Evolutionary conservation across 2,888 invertebrate species (phyloP), one percentile per base, ranked within the genome.

Genomic region (Leucoptera coffeella): DNA sequence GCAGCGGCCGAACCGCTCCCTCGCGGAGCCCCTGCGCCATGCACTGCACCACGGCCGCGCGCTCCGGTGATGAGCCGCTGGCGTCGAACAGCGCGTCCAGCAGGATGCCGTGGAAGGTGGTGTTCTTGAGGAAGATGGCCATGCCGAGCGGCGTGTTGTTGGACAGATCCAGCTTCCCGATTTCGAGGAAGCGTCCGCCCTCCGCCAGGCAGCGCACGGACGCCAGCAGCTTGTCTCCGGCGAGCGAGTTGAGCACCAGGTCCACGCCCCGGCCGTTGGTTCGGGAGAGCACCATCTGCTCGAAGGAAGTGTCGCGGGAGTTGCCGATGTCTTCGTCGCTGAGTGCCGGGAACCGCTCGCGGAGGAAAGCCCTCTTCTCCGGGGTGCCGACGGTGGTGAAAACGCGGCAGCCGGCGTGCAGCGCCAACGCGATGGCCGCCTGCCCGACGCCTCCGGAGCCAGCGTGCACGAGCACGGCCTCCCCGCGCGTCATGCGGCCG

Each of bases 381-480:
- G 78, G 60, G 30, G 88, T 87, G 32, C 90, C 91, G 26, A 94
- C 94, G 0, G 96, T 97, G 9, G 96, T 91, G 67, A 77, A 93
- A 4, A 94, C 94, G 28, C 77, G 80, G 62, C 94, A 86, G 26
- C 92, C 92, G 57, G 85, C 79, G 51, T 84, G 82, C 27, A 97
- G 75, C 27, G 95, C 94, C 43, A 99, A 87, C 12, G 91, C 77
- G 43, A 99, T 94, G 34, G 96, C 94, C 2, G 97, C 96, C 72
- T 95, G 94, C 5, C 97, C 97, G 17, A 96, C 95, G 43, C 95
- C 95, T 30, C 96, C 96, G 35, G 89, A 84, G 35, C 95, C 95
- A 27, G 95, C 93, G 55, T 96, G 95, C 38, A 96, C 82, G n/a
- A 96, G 75, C 30, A 96, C 81, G 22, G 78, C 73, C 44, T 95